These are phyloP conservation scores for Eupeodes corollae DNA, from an alignment of 1,140 invertebrate genomes.

Conservation along the genomic window DNA sequence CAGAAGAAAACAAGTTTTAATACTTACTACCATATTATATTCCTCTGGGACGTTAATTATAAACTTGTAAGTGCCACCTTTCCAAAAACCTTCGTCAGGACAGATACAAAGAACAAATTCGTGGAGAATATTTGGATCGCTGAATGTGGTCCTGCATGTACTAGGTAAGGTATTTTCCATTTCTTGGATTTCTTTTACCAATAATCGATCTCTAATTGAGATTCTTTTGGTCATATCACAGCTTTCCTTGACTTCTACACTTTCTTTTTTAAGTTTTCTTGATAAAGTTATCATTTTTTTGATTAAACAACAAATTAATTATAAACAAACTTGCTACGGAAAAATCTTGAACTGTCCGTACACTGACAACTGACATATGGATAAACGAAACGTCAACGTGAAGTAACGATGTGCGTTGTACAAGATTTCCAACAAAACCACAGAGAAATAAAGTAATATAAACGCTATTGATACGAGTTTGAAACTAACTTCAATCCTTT, in stretches of 20 bases:
- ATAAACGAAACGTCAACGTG: too few relatives aligned
- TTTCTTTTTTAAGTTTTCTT: slow-evolving; percentile 64
- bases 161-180: slow-evolving; percentile 74
- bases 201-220: slow-evolving; percentile 71
- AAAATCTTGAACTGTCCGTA: too few relatives aligned
- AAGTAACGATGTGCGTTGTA: too few relatives aligned
- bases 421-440: too few relatives aligned
- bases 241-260: not conserved
- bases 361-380: too few relatives aligned
- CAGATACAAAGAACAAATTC: slow-evolving; percentile 66
- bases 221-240: slow-evolving; percentile 45
- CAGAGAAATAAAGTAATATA: too few relatives aligned
- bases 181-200: slow-evolving; percentile 84
- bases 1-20: slow-evolving; percentile 1
- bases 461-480: too few relatives aligned
- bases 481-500: too few relatives aligned
- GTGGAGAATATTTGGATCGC: slow-evolving; percentile 70
- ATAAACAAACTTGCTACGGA: too few relatives aligned
- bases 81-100: slow-evolving; percentile 85
- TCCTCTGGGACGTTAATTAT: slow-evolving; percentile 79
- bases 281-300: slow-evolving; percentile 64
- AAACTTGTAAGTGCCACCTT: slow-evolving; percentile 76
- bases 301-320: slow-evolving; percentile 1
- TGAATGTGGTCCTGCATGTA: slow-evolving; percentile 69
- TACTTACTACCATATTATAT: slow-evolving; percentile 85